A percentile compares a stretch with the other conserved stretches of the same genome.
Conservation (phyloP, 2,888 invertebrate genomes). For the Ichneumon xanthorius region DNA sequence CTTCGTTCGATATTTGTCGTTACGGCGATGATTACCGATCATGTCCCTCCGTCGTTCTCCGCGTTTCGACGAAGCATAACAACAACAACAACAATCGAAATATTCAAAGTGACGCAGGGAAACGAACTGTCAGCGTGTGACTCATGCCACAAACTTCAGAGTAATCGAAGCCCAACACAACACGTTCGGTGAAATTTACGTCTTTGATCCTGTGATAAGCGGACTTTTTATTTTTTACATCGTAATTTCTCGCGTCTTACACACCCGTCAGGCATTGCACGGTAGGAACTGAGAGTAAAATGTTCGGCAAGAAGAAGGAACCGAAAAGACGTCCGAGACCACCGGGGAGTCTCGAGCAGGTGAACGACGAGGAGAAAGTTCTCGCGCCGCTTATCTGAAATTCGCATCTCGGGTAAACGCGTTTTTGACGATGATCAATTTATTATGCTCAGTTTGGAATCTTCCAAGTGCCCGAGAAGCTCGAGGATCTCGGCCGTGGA, state of each 20-base stretch:
- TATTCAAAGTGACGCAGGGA: conserved; percentile 42
- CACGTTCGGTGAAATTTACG: conserved; percentile 13
- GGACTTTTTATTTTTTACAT: background rate
- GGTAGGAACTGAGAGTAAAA: conserved; percentile 54
- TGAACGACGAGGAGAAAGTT: conserved; percentile 56
- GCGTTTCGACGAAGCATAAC: background rate
- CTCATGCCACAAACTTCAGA: conserved; percentile 59
- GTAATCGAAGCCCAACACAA: background rate
- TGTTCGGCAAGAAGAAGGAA: conserved; percentile 82
- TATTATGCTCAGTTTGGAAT: conserved; percentile 89
- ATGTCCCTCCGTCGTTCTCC: background rate
- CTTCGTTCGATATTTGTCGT: background rate
- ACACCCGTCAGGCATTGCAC: background rate
- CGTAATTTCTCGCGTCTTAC: conserved; percentile 18
- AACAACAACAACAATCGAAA: background rate
- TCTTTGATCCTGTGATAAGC: background rate
- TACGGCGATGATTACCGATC: background rate
- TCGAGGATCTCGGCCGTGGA: conserved; percentile 86
- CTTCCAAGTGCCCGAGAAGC: conserved; percentile 89
- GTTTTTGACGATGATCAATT: conserved; percentile 7
- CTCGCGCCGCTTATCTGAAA: background rate
- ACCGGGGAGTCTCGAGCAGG: conserved; percentile 80
- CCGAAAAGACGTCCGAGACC: conserved; percentile 75
- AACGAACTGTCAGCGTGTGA: conserved; percentile 59
- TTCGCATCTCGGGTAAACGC: background rate